Percentiles rank a stretch among this genome's conserved stretches.
Conservation (phyloP, 2,888 invertebrate species). For the Drosophila sordidula region DNA sequence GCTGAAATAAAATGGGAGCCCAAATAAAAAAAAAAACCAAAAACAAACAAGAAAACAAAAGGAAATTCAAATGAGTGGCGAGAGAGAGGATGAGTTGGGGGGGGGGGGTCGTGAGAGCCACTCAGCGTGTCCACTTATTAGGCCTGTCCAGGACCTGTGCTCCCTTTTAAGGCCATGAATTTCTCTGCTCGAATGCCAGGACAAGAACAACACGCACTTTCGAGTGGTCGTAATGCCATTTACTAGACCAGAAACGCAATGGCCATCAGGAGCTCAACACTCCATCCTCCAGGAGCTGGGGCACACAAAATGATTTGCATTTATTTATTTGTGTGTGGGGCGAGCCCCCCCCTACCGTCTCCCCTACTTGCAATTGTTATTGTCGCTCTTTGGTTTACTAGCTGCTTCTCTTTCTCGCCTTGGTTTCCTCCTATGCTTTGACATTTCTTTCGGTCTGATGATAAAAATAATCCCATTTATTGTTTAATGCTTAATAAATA, state of each 20-base stretch:
- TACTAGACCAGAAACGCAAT: constrained; percentile 30
- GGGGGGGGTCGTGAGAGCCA: neutral
- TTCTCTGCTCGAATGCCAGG: neutral
- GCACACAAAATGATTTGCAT: constrained; percentile 71
- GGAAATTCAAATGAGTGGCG: constrained; percentile 61
- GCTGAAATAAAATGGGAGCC: constrained; percentile 60
- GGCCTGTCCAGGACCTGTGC: constrained; percentile 36
- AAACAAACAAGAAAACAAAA: constrained; percentile 10
- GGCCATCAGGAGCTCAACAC: constrained; percentile 55
- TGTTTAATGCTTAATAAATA: constrained; percentile 81
- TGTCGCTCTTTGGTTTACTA: constrained; percentile 30
- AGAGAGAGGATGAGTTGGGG: constrained; percentile 6
- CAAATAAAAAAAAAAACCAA: constrained; percentile 17
- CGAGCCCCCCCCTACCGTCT: neutral
- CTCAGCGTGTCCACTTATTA: constrained; percentile 44
- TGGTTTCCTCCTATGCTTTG: constrained; percentile 6
- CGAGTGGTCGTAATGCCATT: constrained; percentile 41
- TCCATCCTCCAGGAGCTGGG: constrained; percentile 12
- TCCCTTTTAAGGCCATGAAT: constrained; percentile 6
- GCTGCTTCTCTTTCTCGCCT: constrained; percentile 15
- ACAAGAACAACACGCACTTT: constrained; percentile 20
- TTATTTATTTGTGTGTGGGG: constrained; percentile 57
- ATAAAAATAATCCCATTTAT: constrained; percentile 79
- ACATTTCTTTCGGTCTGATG: constrained; percentile 44
- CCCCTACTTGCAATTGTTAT: constrained; percentile 53